These are phyloP conservation scores for Antrozous pallidus DNA, from an alignment of 2,797 vertebrate genomes.

Conservation along the genomic window DNA sequence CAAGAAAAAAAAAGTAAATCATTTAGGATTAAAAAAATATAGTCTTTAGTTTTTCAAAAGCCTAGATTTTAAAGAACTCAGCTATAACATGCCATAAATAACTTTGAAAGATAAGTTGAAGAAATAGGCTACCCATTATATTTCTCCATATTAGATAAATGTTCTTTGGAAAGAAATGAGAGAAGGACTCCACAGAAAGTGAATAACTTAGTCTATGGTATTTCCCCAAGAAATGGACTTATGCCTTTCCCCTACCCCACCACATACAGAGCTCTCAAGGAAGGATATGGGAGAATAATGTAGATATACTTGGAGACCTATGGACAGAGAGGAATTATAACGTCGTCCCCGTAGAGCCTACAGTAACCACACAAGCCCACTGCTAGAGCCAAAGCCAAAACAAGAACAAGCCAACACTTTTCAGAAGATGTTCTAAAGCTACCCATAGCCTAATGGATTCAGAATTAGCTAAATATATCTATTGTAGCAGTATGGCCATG, in stretches of 20 bases:
- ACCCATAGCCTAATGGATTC: not conserved
- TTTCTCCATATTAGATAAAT: not conserved
- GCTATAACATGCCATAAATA: not conserved
- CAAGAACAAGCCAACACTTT: not conserved
- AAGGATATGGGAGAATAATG: not conserved
- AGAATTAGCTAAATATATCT: not conserved
- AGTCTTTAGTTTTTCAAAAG: not conserved
- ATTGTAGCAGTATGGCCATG: not conserved
- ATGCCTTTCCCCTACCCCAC: not conserved
- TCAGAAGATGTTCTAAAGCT: not conserved
- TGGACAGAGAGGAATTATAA: not conserved
- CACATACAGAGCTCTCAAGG: not conserved
- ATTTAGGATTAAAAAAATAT: not conserved
- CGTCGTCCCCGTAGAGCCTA: not conserved
- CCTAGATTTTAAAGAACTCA: not conserved
- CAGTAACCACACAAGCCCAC: not conserved
- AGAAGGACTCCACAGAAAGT: not conserved
- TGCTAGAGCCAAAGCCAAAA: not conserved
- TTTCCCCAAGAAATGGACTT: not conserved
- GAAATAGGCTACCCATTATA: not conserved
- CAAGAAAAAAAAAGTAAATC: not conserved
- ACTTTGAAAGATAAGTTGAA: conserved; percentile 2
- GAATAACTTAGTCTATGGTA: not conserved
- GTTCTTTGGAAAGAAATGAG: not conserved
- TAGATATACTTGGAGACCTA: not conserved